Evolutionary conservation across 2,113 vertebrate genomes (phyloP).

Genomic region (Orycteropus afer): DNA sequence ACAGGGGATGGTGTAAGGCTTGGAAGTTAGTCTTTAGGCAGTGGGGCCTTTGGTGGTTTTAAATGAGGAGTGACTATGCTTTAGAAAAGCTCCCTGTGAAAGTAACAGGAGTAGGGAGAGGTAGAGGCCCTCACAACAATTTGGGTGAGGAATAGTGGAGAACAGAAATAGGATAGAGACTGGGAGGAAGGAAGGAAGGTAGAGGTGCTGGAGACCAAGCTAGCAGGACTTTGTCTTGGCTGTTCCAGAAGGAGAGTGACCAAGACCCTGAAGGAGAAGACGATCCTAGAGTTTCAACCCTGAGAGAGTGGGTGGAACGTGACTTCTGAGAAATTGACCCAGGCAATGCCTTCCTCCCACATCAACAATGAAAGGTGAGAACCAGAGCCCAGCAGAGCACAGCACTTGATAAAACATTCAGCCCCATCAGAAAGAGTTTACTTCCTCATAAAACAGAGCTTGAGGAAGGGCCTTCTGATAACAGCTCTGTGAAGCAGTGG

Average conservation of each 20-base stretch:
- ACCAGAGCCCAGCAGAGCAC: background rate
- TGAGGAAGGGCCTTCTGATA: background rate
- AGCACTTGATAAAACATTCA: background rate
- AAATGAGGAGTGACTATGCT: background rate
- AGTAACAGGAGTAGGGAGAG: background rate
- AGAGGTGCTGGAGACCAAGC: background rate
- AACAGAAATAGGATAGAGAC: too few species aligned
- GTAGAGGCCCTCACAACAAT: background rate
- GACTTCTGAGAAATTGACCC: background rate
- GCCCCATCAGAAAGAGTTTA: background rate
- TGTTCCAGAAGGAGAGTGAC: background rate
- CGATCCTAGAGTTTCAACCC: background rate
- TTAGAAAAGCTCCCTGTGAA: background rate
- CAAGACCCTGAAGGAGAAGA: background rate
- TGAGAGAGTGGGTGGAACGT: background rate
- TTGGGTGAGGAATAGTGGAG: too few species aligned
- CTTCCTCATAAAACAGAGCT: background rate
- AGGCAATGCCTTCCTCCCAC: background rate
- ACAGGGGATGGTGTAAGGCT: too few species aligned
- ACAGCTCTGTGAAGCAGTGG: background rate
- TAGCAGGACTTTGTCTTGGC: background rate
- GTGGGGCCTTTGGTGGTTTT: background rate
- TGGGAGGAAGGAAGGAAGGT: background rate
- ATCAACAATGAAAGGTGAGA: background rate
- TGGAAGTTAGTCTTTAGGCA: background rate